Evolutionary conservation across 2,888 invertebrate genomes (phyloP), one percentile per base, ranked within the genome.

Genomic region (Caenorhabditis macrosperma): DNA sequence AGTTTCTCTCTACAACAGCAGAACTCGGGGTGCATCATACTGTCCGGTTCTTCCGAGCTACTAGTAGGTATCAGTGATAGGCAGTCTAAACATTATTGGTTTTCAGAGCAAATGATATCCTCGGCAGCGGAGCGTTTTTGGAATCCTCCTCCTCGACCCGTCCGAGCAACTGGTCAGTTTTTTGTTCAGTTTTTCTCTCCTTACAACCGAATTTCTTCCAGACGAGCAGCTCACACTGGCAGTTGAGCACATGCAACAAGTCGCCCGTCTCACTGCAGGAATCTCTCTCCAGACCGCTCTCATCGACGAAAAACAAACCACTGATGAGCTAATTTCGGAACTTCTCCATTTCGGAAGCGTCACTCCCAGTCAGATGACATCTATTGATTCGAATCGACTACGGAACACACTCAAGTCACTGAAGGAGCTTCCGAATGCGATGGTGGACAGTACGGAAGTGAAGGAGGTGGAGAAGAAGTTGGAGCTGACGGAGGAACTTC

Each of bases 241-340:
- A n/a, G 38, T 60, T 12, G 60, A 41, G 5, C 22, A 26, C 17
- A 44, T 60, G 44, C 17, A 60, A 17, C 41, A 17, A 44, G 44
- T 60, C 3, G n/a, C 60, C 28, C 60, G 60, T 15, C 60, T 60
- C 44, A 60, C 60, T 44, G 44, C 41, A n/a, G 60, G 15, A 15
- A 60, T 60, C 44, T 44, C 15, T 10, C 26, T 60, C 5, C 60
- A 60, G 28, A 12, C 28, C 24, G 44, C n/a, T 20, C 44, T 60
- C 44, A 44, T 38, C 44, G 10, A 24, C n/a, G 60, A 24, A 38
- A 9, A 26, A 7, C 10, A 44, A 26, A 3, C 24, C 1, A 0
- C 60, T 7, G 60, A 60, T 6, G 20, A 7, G 4, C 44, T 60
- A 4, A 60, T 60, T 26, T 44, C 60, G 9, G 60, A 60, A 17